Evolutionary conservation across 1,140 invertebrate species (phyloP).

Genomic region (Apis florea): DNA sequence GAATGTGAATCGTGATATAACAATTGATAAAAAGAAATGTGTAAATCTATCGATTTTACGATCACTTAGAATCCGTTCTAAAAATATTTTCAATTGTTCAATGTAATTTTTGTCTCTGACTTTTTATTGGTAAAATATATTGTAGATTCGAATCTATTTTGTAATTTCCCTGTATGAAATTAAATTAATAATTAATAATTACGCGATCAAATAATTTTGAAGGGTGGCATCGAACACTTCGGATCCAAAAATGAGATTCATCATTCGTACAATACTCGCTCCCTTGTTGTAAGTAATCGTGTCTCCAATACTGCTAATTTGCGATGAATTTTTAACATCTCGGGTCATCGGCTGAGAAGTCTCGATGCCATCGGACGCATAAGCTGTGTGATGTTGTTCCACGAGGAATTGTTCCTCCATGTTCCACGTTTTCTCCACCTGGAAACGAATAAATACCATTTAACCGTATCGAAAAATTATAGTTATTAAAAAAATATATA

Average conservation of each 20-base stretch:
- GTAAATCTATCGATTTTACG: too few species aligned
- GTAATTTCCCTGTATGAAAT: too few species aligned
- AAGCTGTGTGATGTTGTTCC: conserved; percentile 65
- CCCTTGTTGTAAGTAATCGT: conserved; percentile 87
- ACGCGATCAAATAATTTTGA: conserved; percentile 81
- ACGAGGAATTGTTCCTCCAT: conserved; percentile 81
- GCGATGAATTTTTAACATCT: conserved; percentile 71
- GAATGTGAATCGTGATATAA: too few species aligned
- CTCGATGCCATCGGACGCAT: conserved; percentile 63
- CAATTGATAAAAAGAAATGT: too few species aligned
- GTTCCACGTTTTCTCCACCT: conserved; percentile 80
- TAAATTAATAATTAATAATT: conserved; percentile 16
- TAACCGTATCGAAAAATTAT: not conserved
- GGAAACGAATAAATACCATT: not conserved
- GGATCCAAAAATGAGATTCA: conserved; percentile 86
- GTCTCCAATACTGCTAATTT: conserved; percentile 85
- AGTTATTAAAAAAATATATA: not conserved
- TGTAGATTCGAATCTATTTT: too few species aligned
- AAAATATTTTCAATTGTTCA: too few species aligned
- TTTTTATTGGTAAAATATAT: too few species aligned
- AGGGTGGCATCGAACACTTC: conserved; percentile 84
- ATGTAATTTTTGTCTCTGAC: too few species aligned
- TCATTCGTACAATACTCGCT: conserved; percentile 87
- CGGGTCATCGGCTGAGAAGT: conserved; percentile 69
- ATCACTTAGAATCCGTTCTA: too few species aligned